Percentiles rank a stretch among this genome's conserved stretches.
Conservation (phyloP, 1,140 invertebrate species). For the Pygmarrhopalites habei region DNA sequence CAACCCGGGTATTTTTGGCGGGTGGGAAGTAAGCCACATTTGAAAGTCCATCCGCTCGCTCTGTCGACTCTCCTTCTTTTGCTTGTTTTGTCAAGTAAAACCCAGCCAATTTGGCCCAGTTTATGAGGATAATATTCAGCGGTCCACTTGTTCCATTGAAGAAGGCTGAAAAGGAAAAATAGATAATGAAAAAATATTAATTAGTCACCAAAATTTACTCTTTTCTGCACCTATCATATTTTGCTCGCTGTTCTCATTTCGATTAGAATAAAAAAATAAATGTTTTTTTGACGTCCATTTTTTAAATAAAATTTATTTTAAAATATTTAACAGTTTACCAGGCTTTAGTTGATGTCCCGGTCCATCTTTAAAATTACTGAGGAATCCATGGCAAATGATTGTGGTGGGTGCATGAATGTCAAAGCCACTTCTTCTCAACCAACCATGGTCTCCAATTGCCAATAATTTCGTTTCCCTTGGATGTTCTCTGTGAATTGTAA, state of each 20-base stretch:
- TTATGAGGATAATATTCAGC: not conserved
- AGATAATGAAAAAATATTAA: too few species aligned
- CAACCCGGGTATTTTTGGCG: not conserved
- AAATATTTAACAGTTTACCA: not conserved
- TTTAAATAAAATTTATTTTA: too few species aligned
- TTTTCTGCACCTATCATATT: too few species aligned
- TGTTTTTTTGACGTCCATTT: too few species aligned
- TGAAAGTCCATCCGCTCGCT: not conserved
- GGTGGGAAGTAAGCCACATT: constrained; percentile 1
- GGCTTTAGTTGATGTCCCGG: not conserved
- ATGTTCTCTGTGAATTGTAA: too few species aligned
- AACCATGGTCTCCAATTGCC: too few species aligned
- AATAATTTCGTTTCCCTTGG: too few species aligned
- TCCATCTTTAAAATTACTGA: not conserved
- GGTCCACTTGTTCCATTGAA: not conserved
- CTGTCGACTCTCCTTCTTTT: not conserved
- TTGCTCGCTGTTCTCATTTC: too few species aligned
- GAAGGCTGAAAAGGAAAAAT: not conserved
- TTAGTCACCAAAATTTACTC: too few species aligned
- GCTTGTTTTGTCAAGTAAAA: not conserved
- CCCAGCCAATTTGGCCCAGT: constrained; percentile 4
- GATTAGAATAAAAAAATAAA: too few species aligned
- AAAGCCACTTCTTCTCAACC: not conserved
- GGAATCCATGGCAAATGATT: not conserved
- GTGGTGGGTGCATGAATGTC: not conserved